A percentile compares a stretch with the other conserved stretches of the same genome.
Conservation (phyloP, 2,113 vertebrate genomes). For the Aleadryas rufinucha region DNA sequence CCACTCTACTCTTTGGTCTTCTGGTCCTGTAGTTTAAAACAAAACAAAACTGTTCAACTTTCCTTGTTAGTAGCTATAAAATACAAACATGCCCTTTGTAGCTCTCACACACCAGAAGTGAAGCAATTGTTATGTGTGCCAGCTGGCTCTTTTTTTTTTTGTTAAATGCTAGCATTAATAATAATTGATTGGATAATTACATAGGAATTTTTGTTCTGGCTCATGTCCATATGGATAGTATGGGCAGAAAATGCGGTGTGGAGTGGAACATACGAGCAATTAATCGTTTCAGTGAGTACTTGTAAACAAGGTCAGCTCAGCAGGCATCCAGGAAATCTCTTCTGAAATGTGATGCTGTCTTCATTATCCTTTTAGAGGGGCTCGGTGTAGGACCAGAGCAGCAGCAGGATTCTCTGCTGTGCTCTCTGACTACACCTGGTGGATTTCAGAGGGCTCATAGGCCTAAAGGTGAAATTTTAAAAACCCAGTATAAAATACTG, state of each 20-base stretch:
- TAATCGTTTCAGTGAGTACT: not conserved
- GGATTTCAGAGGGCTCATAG: not conserved
- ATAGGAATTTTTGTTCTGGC: not conserved
- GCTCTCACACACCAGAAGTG: not conserved
- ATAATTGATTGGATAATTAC: conserved; percentile 7
- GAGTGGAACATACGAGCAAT: not conserved
- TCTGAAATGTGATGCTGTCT: conserved; percentile 38
- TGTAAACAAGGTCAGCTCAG: conserved; percentile 18
- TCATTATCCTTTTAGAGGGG: not conserved
- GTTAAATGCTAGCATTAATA: conserved; percentile 5
- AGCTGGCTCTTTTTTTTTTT: not conserved
- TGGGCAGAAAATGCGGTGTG: not conserved
- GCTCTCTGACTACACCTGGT: not conserved
- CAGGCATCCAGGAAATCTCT: not conserved
- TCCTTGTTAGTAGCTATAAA: not conserved
- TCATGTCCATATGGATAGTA: not conserved
- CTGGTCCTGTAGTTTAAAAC: not conserved
- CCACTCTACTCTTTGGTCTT: not conserved
- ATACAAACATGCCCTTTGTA: not conserved
- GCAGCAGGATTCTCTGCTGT: not conserved
- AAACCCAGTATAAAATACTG: too few relatives aligned
- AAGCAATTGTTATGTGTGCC: not conserved
- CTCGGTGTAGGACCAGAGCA: not conserved
- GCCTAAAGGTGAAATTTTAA: not conserved
- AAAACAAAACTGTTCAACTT: not conserved